Base-by-base conservation (phyloP, 2,888 invertebrate species). In the Tenthredo notha region DNA sequence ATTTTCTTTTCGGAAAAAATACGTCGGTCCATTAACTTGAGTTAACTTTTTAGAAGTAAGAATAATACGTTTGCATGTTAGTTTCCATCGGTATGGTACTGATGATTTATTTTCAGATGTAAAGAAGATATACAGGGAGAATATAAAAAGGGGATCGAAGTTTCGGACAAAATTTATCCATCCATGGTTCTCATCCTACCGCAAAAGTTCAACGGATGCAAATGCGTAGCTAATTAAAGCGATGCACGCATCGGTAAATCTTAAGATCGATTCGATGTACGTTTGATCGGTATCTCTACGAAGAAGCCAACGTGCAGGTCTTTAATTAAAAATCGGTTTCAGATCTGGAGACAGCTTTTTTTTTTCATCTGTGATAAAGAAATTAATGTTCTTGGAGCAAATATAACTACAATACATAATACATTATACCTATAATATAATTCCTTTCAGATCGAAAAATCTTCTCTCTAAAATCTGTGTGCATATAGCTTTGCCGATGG, bases 221-320 rank as follows among this genome's bases (percentile, higher is more conserved):
- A 77, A 77, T 77, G 50, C 54, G 54, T 15, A 50, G 77, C 77
- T 77, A 77, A 77, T 77, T 77, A 77, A 77, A 54, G 77, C 77
- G 54, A 77, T 77, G 54, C 77, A 77, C 54, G 77, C 54, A 54
- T 77, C 77, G 54, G 77, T 77, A 77, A 77, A 77, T 77, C 77
- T 77, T 77, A 77, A 77, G 54, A 77, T 77, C 77, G 77, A 77
- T 77, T 77, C 77, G 54, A 77, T 77, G 77, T 77, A 77, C 77
- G 77, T 77, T 77, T 77, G 77, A 77, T 77, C 29, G 29, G 29
- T 77, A 77, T 77, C 77, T 77, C 54, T n/a, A 21, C 33, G 54
- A 50, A 54, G 29, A 18, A 33, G 54, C 33, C 15, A 43, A 74
- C 43, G 74, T 54, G 47, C 47, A 15, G 50, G 54, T 77, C 47